A percentile compares a stretch with the other conserved stretches of the same genome.
These are phyloP conservation scores for Diplazon laetatorius DNA, from an alignment of 2,888 invertebrate genomes.

Conservation along the genomic window DNA sequence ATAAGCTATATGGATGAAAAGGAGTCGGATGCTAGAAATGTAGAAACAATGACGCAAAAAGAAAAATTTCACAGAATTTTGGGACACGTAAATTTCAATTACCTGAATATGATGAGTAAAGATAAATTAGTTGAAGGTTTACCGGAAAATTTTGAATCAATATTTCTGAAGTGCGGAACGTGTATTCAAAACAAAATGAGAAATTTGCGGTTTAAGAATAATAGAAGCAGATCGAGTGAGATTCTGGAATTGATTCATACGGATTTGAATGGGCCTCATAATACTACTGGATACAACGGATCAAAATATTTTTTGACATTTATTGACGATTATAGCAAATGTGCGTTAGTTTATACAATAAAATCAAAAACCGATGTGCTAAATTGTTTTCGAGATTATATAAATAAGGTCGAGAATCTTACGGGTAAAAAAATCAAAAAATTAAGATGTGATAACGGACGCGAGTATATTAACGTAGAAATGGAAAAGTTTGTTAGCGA, in stretches of 20 bases:
- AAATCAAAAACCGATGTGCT: slow-evolving; percentile 63
- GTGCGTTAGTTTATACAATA: slow-evolving; percentile 61
- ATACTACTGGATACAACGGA: slow-evolving; percentile 55
- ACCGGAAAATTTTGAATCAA: slow-evolving; percentile 41
- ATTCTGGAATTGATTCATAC: slow-evolving; percentile 65
- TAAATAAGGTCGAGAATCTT: slow-evolving; percentile 30
- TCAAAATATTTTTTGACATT: slow-evolving; percentile 67
- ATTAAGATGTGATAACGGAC: slow-evolving; percentile 37
- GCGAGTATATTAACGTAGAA: slow-evolving; percentile 21
- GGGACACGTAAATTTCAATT: slow-evolving; percentile 54
- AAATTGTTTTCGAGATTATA: slow-evolving; percentile 12
- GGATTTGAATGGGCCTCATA: slow-evolving; percentile 39
- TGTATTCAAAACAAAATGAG: slow-evolving; percentile 53
- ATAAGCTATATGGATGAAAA: slow-evolving; percentile 37
- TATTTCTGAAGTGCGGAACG: slow-evolving; percentile 54
- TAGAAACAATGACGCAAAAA: slow-evolving; percentile 49
- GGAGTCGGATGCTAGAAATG: slow-evolving; percentile 22
- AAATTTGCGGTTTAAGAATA: slow-evolving; percentile 62
- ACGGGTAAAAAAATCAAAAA: slow-evolving; percentile 30
- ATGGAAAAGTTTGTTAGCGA: slow-evolving; percentile 30
- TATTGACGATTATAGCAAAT: slow-evolving; percentile 65
- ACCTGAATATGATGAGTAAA: slow-evolving; percentile 42
- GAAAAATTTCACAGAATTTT: slow-evolving; percentile 53
- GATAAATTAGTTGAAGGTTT: slow-evolving; percentile 45
- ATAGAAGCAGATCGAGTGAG: slow-evolving; percentile 62